Percentiles rank a stretch among this genome's conserved stretches.
Evolutionary conservation across 2,113 vertebrate genomes (phyloP).

Genomic region (Ramphastos sulfuratus): DNA sequence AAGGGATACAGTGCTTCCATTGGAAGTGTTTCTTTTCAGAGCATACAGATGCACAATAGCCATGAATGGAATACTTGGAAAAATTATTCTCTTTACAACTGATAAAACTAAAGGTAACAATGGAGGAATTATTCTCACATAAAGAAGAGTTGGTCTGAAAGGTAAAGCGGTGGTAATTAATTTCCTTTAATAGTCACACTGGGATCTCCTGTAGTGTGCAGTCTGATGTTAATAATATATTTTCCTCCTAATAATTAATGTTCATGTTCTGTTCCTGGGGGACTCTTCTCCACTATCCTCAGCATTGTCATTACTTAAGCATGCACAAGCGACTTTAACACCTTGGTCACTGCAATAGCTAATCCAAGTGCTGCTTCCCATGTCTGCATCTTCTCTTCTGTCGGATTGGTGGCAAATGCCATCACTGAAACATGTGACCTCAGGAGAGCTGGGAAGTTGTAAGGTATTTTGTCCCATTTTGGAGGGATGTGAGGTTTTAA

Average conservation of each 20-base stretch:
- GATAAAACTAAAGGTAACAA: slow-evolving; percentile 26
- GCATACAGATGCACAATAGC: background rate
- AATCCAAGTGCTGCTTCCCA: background rate
- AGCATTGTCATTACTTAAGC: slow-evolving; percentile 33
- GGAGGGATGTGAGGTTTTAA: background rate
- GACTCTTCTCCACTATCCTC: slow-evolving; percentile 39
- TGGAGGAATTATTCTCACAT: slow-evolving; percentile 67
- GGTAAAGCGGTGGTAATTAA: slow-evolving; percentile 77
- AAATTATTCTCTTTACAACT: slow-evolving; percentile 28
- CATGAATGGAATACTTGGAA: background rate
- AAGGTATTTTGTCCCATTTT: background rate
- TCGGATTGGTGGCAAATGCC: background rate
- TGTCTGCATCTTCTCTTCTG: background rate
- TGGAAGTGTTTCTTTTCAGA: slow-evolving; percentile 2
- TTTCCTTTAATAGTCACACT: slow-evolving; percentile 76
- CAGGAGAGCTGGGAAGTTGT: background rate
- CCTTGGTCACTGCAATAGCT: background rate
- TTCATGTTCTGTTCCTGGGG: slow-evolving; percentile 60
- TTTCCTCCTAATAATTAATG: slow-evolving; percentile 77
- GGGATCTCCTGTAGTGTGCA: slow-evolving; percentile 72
- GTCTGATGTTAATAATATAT: slow-evolving; percentile 69
- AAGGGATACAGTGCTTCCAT: background rate
- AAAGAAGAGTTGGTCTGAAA: slow-evolving; percentile 65
- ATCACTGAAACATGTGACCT: background rate
- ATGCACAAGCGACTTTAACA: slow-evolving; percentile 36